Evolutionary conservation across 2,888 invertebrate genomes (phyloP).

Genomic region (Muschampia plurimacula): DNA sequence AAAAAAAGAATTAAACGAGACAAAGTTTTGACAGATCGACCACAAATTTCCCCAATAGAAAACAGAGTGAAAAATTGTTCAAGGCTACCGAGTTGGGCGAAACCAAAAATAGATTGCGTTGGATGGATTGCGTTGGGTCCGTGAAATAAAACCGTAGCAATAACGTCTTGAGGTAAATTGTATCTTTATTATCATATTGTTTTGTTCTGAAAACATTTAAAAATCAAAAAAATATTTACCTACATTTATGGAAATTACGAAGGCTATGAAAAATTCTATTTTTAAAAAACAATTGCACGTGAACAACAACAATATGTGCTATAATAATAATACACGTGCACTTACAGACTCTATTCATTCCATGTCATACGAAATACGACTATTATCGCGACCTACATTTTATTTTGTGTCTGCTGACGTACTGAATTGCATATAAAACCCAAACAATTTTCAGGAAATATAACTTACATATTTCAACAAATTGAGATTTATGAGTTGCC

Average conservation of each 20-base stretch:
- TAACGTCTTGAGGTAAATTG: constrained; percentile 1
- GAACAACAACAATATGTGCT: background rate
- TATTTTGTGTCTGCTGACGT: background rate
- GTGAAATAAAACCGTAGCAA: constrained; percentile 20
- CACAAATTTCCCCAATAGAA: constrained; percentile 52
- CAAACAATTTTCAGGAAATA: background rate
- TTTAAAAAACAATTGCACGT: background rate
- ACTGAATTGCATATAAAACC: constrained; percentile 7
- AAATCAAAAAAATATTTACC: background rate
- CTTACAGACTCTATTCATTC: constrained; percentile 23
- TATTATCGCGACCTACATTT: constrained; percentile 30
- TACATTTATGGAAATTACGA: background rate
- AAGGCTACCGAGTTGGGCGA: constrained; percentile 15
- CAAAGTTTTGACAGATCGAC: constrained; percentile 66
- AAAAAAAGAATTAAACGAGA: constrained; percentile 46
- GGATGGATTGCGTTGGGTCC: background rate
- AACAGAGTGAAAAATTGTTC: constrained; percentile 45
- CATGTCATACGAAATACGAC: constrained; percentile 14
- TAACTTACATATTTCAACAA: background rate
- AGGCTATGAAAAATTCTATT: background rate
- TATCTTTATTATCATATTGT: background rate
- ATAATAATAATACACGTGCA: constrained; percentile 5
- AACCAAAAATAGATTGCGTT: constrained; percentile 29
- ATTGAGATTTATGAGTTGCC: background rate
- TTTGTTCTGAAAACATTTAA: no score